phyloP scores from a whole-genome alignment of 1,140 invertebrate species.

The Nymphalis io region DNA sequence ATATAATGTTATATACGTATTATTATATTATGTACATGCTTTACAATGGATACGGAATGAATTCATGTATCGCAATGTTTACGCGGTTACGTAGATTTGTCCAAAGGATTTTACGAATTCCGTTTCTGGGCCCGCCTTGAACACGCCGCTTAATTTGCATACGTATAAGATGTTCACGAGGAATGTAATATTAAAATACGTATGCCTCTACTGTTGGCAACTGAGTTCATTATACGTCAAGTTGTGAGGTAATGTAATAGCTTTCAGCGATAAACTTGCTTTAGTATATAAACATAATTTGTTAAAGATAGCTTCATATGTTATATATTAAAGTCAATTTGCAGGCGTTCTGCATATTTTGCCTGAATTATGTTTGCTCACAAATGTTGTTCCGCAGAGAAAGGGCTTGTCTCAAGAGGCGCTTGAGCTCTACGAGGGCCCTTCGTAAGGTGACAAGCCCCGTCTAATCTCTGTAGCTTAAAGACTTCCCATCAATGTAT shows the following conservation, averaged over 20 bases:
- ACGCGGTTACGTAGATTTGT: constrained; percentile 28
- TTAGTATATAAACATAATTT: constrained; percentile 23
- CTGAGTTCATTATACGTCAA: constrained; percentile 43
- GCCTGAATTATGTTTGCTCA: constrained; percentile 63
- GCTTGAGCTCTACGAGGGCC: constrained; percentile 57
- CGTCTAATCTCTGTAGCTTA: constrained; percentile 69
- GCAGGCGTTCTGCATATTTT: constrained; percentile 67
- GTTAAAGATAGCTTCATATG: constrained; percentile 30
- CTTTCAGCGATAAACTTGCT: constrained; percentile 30
- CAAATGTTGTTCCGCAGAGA: constrained; percentile 57
- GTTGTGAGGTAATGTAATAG: constrained; percentile 31
- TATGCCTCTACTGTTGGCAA: constrained; percentile 35
- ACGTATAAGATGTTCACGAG: constrained; percentile 41
- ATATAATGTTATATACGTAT: no score
- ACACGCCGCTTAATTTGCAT: constrained; percentile 43
- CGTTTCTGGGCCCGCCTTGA: constrained; percentile 29
- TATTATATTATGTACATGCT: background rate
- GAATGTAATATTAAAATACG: constrained; percentile 45
- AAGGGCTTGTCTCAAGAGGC: constrained; percentile 67
- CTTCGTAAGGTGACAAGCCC: constrained; percentile 67
- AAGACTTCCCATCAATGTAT: constrained; percentile 54
- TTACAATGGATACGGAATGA: background rate
- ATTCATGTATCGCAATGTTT: constrained; percentile 7
- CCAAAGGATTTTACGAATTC: constrained; percentile 41
- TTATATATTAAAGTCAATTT: constrained; percentile 60